Evolutionary conservation across 1,140 invertebrate species (phyloP).

Genomic region (Lutraria rhynchaena): DNA sequence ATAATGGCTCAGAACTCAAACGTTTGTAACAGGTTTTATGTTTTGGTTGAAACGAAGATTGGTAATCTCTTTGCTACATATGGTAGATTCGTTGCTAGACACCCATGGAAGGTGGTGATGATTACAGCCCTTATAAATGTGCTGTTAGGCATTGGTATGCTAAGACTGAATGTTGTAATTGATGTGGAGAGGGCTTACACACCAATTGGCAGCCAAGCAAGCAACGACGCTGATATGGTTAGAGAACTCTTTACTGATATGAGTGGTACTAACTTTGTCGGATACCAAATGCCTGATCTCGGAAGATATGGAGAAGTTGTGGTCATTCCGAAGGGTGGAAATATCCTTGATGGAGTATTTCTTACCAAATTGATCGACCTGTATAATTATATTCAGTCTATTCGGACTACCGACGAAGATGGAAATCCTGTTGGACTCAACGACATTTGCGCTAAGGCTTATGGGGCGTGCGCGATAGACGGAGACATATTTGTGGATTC

Average conservation of each 20-base stretch:
- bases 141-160: constrained; percentile 59
- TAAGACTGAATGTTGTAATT: constrained; percentile 35
- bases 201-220: constrained; percentile 33
- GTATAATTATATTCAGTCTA: background rate
- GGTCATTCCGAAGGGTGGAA: constrained; percentile 12
- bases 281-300: background rate
- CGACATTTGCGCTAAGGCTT: constrained; percentile 25
- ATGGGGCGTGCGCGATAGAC: constrained; percentile 24
- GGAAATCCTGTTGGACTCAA: background rate
- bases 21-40: background rate
- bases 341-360: background rate
- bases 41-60: constrained; percentile 11
- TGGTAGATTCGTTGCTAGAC: constrained; percentile 27
- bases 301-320: background rate
- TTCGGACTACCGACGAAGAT: background rate
- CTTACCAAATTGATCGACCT: background rate
- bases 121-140: constrained; percentile 49
- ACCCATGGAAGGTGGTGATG: constrained; percentile 28
- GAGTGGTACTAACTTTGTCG: constrained; percentile 16
- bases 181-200: constrained; percentile 16
- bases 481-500: constrained; percentile 12
- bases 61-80: constrained; percentile 13
- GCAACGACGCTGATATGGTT: constrained; percentile 3
- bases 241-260: constrained; percentile 13
- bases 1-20: too few species aligned